Conservation (phyloP, 2,113 vertebrate genomes). For the Hydrochoerus hydrochaeris region DNA sequence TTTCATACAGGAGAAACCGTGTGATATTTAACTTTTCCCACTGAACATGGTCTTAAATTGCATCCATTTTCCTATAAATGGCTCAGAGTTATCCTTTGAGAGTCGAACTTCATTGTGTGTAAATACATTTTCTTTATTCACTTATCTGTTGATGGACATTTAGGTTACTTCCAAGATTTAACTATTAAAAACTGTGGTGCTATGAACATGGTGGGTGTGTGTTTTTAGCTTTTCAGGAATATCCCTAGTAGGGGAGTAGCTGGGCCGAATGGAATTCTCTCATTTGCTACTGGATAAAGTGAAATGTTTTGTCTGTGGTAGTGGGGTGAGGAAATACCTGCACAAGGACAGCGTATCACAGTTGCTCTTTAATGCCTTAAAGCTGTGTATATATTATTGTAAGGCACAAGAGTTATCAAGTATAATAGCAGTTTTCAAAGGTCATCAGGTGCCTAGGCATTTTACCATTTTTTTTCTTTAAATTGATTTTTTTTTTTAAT, state of each 20-base stretch:
- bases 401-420: slow-evolving; percentile 12
- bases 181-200: neutral
- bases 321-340: neutral
- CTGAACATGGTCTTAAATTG: neutral
- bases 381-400: neutral
- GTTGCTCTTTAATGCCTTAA: slow-evolving; percentile 34
- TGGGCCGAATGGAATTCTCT: neutral
- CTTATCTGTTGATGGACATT: neutral
- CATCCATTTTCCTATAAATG: neutral
- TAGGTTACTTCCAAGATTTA: neutral
- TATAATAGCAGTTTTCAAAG: slow-evolving; percentile 26
- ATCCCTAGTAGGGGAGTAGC: neutral
- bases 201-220: neutral
- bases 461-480: neutral
- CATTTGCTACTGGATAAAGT: neutral
- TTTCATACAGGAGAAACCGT: neutral
- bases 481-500: neutral
- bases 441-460: neutral
- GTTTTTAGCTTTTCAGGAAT: neutral
- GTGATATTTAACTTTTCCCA: neutral
- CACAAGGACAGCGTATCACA: neutral
- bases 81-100: neutral
- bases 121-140: neutral
- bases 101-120: neutral
- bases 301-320: neutral